A percentile compares a stretch with the other conserved stretches of the same genome.
These are phyloP conservation scores for Sardina pilchardus DNA, from an alignment of 2,113 vertebrate genomes.

Conservation along the genomic window DNA sequence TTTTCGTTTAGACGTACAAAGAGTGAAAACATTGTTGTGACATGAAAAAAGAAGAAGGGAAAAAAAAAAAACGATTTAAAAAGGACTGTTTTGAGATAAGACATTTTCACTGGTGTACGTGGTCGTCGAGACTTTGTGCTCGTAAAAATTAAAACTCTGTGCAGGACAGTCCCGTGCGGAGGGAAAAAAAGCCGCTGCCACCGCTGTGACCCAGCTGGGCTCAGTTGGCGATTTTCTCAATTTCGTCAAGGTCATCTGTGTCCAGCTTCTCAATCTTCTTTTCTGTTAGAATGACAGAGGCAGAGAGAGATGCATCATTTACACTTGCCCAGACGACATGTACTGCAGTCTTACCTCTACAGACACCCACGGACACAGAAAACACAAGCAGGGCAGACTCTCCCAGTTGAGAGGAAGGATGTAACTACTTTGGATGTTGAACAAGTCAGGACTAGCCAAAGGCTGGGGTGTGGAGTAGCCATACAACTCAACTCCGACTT, in stretches of 20 bases:
- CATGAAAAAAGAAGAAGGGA: too few relatives aligned
- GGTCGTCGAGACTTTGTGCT: conserved; percentile 37
- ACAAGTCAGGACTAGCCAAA: background rate
- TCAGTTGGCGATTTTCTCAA: conserved; percentile 94
- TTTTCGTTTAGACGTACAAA: conserved; percentile 72
- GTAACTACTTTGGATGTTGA: background rate
- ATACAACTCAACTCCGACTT: background rate
- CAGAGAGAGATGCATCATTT: background rate
- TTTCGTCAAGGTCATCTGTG: conserved; percentile 94
- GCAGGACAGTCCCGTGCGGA: conserved; percentile 56
- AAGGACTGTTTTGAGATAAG: conserved; percentile 51
- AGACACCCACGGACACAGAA: background rate
- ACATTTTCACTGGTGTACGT: conserved; percentile 64
- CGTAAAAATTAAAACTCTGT: conserved; percentile 61
- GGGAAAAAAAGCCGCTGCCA: background rate
- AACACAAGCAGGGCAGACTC: background rate
- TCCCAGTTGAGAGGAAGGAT: background rate
- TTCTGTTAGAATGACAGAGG: conserved; percentile 66
- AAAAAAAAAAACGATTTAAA: conserved; percentile 50
- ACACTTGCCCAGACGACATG: background rate
- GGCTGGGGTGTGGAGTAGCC: background rate
- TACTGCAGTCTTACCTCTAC: background rate
- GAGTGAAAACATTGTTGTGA: conserved; percentile 69
- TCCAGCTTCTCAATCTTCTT: conserved; percentile 93
- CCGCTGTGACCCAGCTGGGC: background rate